Evolutionary conservation across 2,797 vertebrate species (phyloP).

Genomic region (Lutjanus campechanus): DNA sequence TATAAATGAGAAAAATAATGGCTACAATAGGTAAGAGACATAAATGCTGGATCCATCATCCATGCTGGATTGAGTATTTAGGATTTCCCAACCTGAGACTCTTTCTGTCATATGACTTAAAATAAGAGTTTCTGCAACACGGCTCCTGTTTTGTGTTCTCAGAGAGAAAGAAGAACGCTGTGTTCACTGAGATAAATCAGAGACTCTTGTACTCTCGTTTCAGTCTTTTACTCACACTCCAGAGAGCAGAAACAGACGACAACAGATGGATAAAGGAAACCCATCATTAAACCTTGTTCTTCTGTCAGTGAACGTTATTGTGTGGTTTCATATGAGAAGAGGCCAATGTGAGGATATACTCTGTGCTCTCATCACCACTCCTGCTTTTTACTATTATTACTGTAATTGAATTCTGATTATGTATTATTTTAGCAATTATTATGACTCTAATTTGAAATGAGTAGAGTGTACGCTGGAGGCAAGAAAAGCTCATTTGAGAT

Average conservation of each 20-base stretch:
- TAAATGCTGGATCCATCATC: too few relatives aligned
- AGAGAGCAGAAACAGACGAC: conserved; percentile 47
- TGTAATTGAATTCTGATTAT: conserved; percentile 9
- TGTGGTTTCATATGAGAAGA: conserved; percentile 34
- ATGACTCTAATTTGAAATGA: conserved; percentile 22
- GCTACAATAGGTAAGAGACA: too few relatives aligned
- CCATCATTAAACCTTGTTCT: conserved; percentile 53
- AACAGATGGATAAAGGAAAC: conserved; percentile 59
- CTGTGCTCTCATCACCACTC: not conserved
- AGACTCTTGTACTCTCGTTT: conserved; percentile 31
- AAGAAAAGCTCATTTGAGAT: conserved; percentile 7
- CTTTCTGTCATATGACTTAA: too few relatives aligned
- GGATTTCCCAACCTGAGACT: too few relatives aligned
- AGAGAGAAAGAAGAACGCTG: conserved; percentile 14
- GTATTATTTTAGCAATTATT: conserved; percentile 11
- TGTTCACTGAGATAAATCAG: conserved; percentile 22
- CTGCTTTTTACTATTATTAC: conserved; percentile 10
- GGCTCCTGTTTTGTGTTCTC: not conserved
- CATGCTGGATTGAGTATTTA: too few relatives aligned
- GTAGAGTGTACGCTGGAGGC: not conserved
- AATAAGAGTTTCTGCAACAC: too few relatives aligned
- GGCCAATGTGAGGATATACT: conserved; percentile 11
- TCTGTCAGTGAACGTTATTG: conserved; percentile 62
- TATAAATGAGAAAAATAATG: too few relatives aligned
- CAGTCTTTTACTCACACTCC: conserved; percentile 25